Evolutionary conservation across 2,113 vertebrate genomes (phyloP).

Genomic region (Tragelaphus scriptus): DNA sequence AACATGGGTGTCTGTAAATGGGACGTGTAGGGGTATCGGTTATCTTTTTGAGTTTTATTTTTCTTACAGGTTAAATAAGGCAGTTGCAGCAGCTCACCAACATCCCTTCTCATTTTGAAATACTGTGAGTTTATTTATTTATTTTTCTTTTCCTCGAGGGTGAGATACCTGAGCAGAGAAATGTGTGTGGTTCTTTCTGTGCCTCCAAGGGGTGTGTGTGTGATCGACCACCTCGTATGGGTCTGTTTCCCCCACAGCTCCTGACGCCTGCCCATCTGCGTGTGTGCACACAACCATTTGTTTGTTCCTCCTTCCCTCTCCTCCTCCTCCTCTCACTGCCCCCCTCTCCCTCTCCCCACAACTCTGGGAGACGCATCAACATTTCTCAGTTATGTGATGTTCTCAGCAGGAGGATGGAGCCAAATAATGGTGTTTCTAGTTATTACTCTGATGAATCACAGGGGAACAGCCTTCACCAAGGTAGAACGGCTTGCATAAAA

Average conservation of each 20-base stretch:
- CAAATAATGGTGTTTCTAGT: conserved; percentile 74
- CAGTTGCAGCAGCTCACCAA: not conserved
- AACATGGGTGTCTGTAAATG: not conserved
- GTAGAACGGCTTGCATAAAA: conserved; percentile 71
- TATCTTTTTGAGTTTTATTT: not conserved
- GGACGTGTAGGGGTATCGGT: not conserved
- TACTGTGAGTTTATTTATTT: not conserved
- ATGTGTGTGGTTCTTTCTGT: not conserved
- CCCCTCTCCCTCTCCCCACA: not conserved
- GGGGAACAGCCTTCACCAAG: conserved; percentile 72
- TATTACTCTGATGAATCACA: conserved; percentile 75
- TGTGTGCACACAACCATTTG: not conserved
- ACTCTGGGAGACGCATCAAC: conserved; percentile 53
- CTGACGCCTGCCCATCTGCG: not conserved
- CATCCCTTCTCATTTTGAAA: not conserved
- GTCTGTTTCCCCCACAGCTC: not conserved
- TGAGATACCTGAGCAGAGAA: not conserved
- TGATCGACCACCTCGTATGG: not conserved
- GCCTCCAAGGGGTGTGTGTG: not conserved
- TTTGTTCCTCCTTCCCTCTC: not conserved
- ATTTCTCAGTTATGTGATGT: conserved; percentile 69
- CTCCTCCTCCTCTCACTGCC: not conserved
- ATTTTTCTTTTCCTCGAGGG: not conserved
- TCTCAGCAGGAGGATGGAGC: conserved; percentile 69
- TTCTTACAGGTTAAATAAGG: not conserved